Conservation (phyloP, 2,888 invertebrate genomes). For the Ectemnius lituratus region DNA sequence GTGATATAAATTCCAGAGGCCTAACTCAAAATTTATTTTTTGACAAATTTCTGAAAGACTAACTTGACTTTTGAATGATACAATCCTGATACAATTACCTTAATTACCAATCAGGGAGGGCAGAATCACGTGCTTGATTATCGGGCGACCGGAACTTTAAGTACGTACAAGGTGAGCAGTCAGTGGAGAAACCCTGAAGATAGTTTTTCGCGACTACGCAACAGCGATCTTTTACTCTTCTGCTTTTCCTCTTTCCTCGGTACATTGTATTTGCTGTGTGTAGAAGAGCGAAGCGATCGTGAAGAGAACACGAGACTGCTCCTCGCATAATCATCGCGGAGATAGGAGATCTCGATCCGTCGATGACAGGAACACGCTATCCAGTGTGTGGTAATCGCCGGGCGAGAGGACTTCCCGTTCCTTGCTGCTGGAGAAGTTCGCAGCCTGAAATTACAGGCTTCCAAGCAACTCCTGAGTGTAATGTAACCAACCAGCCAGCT, state of each 20-base stretch:
- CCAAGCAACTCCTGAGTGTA: no score
- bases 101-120: constrained; percentile 72
- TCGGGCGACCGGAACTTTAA: constrained; percentile 54
- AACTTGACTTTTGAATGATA: no score
- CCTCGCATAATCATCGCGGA: constrained; percentile 68
- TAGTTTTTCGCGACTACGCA: no score
- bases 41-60: constrained; percentile 37
- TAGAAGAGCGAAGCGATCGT: no score
- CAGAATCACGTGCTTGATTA: constrained; percentile 63
- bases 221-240: no score
- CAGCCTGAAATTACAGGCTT: constrained; percentile 3
- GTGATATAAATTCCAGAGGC: no score
- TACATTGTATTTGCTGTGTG: no score
- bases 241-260: no score
- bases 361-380: constrained; percentile 73
- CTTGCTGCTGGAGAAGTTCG: constrained; percentile 8
- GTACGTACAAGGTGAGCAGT: background rate
- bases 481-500: no score
- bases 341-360: constrained; percentile 72
- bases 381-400: constrained; percentile 57
- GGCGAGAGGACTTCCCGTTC: constrained; percentile 54
- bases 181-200: no score
- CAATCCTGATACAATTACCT: no score
- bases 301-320: constrained; percentile 25
- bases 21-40: no score